A percentile compares a stretch with the other conserved stretches of the same genome.
phyloP scores from a whole-genome alignment of 2,888 invertebrate species.

The Drosophila tanythrix region DNA sequence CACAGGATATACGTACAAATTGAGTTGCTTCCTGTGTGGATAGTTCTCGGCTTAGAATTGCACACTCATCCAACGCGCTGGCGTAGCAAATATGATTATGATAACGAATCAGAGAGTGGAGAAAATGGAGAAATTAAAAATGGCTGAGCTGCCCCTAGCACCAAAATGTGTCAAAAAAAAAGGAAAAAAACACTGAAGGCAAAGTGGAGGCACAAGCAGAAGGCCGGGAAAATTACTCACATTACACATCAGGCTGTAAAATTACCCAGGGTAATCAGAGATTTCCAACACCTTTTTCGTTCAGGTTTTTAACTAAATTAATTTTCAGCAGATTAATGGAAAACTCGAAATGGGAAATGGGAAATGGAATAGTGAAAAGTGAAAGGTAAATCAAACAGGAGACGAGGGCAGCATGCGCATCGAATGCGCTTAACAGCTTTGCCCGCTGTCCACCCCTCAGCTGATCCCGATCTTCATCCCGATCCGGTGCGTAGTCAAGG shows the following conservation, averaged over 20 bases:
- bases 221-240: conserved; percentile 47
- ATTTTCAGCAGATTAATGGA: conserved; percentile 30
- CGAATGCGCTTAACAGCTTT: conserved; percentile 76
- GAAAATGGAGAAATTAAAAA: conserved; percentile 18
- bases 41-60: conserved; percentile 54
- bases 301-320: conserved; percentile 63
- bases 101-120: conserved; percentile 38
- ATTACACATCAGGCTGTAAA: conserved; percentile 62
- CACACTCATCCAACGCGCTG: conserved; percentile 58
- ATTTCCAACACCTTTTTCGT: conserved; percentile 74
- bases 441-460: conserved; percentile 16
- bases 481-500: not conserved
- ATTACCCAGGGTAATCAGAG: conserved; percentile 73
- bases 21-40: conserved; percentile 72
- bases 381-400: conserved; percentile 16
- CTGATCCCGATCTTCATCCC: conserved; percentile 14
- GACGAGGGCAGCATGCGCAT: conserved; percentile 65
- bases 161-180: conserved; percentile 38
- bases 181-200: not conserved
- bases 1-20: conserved; percentile 73
- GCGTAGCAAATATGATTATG: conserved; percentile 77
- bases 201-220: conserved; percentile 1
- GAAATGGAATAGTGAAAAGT: conserved; percentile 5
- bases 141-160: conserved; percentile 4
- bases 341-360: conserved; percentile 8